These are phyloP conservation scores for Mythimna pallens DNA, from an alignment of 2,888 invertebrate species.

Conservation along the genomic window DNA sequence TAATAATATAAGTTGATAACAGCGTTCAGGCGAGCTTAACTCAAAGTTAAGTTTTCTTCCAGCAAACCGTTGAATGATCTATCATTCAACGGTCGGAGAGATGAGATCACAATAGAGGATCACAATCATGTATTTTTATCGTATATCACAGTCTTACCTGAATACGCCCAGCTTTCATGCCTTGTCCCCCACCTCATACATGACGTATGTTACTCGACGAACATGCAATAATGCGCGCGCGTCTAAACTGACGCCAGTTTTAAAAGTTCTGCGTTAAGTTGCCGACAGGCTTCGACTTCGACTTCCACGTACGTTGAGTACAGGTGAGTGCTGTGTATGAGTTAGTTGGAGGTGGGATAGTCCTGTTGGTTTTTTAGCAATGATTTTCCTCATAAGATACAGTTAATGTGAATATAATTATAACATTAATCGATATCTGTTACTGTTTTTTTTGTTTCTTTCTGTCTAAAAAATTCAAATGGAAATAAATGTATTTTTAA, in stretches of 20 bases:
- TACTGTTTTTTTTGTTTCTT: too few relatives aligned
- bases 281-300: constrained; percentile 68
- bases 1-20: too few relatives aligned
- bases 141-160: too few relatives aligned
- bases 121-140: too few relatives aligned
- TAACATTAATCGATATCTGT: not conserved
- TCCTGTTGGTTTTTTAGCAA: constrained; percentile 3
- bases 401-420: not conserved
- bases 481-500: too few relatives aligned
- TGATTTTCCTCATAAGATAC: not conserved
- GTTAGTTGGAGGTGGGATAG: constrained; percentile 2
- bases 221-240: constrained; percentile 70
- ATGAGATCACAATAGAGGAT: too few relatives aligned
- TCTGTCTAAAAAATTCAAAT: too few relatives aligned
- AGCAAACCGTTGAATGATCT: too few relatives aligned
- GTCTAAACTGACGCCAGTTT: constrained; percentile 65
- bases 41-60: too few relatives aligned
- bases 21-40: too few relatives aligned
- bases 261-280: constrained; percentile 72
- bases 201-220: constrained; percentile 55
- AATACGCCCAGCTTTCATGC: not conserved
- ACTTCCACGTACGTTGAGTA: constrained; percentile 32
- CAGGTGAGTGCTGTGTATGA: constrained; percentile 46
- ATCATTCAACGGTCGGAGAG: too few relatives aligned
- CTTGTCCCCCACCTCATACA: constrained; percentile 28